Percentiles rank a stretch among this genome's conserved stretches.
Conservation (phyloP, 2,113 vertebrate species). For the Mohoua ochrocephala region DNA sequence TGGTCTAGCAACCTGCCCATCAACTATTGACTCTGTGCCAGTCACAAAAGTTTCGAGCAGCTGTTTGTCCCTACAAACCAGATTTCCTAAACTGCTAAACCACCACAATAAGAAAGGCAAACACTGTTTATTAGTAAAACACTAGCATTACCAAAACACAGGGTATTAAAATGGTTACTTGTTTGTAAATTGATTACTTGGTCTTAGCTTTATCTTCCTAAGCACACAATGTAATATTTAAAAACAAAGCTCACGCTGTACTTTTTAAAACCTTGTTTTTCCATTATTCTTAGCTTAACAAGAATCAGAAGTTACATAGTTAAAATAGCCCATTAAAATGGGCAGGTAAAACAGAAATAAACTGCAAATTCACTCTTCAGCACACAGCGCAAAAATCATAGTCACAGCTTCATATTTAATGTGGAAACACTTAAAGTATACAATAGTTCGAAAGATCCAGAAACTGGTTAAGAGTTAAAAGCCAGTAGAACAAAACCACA, state of each 20-base stretch:
- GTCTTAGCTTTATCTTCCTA: background rate
- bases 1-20: too few species aligned
- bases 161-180: background rate
- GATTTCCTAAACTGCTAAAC: too few species aligned
- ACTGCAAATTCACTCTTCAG: background rate
- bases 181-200: background rate
- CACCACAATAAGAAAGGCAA: background rate
- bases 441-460: conserved; percentile 41
- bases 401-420: conserved; percentile 60
- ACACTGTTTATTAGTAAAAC: background rate
- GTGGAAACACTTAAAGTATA: conserved; percentile 38
- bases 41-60: too few species aligned
- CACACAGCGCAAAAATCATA: background rate
- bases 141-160: background rate
- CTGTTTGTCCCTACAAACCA: too few species aligned
- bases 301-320: background rate
- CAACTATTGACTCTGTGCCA: too few species aligned
- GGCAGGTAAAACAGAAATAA: background rate
- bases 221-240: background rate
- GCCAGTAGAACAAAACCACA: conserved; percentile 28
- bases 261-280: background rate
- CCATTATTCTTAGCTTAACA: background rate
- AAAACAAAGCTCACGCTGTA: background rate
- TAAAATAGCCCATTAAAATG: background rate
- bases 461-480: conserved; percentile 12